A percentile compares a stretch with the other conserved stretches of the same genome.
Conservation (phyloP, 2,113 vertebrate species). For the Nansenia antarctica region DNA sequence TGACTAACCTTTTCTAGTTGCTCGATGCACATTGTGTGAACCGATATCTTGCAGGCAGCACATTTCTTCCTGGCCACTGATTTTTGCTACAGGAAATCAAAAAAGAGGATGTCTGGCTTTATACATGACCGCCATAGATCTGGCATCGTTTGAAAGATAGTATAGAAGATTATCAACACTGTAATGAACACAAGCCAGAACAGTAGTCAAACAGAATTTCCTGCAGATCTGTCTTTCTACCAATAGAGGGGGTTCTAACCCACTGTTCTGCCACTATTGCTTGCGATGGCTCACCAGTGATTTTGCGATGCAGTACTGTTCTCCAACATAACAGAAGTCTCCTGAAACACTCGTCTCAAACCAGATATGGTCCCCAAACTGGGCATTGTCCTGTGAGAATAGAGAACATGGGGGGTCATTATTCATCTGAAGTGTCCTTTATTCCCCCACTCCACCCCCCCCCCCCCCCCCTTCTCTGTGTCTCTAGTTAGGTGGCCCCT, state of each 20-base stretch:
- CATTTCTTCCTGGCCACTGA: constrained; percentile 89
- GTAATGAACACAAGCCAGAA: no score
- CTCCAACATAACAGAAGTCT: constrained; percentile 94
- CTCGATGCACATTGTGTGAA: constrained; percentile 89
- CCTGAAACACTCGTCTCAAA: constrained; percentile 93
- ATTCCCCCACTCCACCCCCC: neutral
- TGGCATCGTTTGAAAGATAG: no score
- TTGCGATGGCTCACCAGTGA: constrained; percentile 81
- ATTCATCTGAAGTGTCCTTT: no score
- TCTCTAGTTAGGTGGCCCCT: neutral
- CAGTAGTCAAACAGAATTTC: no score
- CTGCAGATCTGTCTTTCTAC: neutral
- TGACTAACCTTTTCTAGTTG: constrained; percentile 67
- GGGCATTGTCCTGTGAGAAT: constrained; percentile 81
- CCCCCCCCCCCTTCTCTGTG: neutral
- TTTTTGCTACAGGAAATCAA: constrained; percentile 79
- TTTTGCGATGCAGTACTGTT: constrained; percentile 91
- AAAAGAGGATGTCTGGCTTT: neutral
- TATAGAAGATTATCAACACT: no score
- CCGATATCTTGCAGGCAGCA: constrained; percentile 92
- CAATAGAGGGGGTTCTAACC: neutral
- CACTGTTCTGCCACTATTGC: neutral
- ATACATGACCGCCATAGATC: no score
- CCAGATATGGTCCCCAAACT: constrained; percentile 95
- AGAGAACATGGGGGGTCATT: neutral